Percentiles rank a stretch among this genome's conserved stretches.
Conservation (phyloP, 2,113 vertebrate genomes). For the Podarcis muralis region DNA sequence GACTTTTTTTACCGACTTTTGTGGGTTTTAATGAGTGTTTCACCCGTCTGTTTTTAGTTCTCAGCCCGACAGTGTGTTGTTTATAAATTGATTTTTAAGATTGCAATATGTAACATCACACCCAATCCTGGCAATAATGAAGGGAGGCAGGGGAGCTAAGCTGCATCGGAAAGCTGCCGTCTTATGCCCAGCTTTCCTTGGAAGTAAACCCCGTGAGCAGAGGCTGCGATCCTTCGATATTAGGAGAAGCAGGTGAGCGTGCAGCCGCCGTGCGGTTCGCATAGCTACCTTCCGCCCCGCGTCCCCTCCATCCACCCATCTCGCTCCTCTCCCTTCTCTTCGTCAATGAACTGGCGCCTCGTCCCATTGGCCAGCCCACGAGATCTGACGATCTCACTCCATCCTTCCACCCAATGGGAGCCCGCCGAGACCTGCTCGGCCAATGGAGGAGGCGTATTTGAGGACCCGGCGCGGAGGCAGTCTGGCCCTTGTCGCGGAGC, state of each 20-base stretch:
- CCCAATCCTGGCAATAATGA: no score
- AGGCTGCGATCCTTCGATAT: not conserved
- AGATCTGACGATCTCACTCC: constrained; percentile 80
- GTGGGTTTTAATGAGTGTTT: no score
- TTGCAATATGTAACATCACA: no score
- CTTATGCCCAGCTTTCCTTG: no score
- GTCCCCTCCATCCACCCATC: accelerated
- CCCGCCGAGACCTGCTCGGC: accelerated
- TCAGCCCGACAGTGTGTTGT: no score
- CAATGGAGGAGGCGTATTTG: not conserved
- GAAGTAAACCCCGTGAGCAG: no score
- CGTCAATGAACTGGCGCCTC: not conserved
- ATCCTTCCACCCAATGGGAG: constrained; percentile 63
- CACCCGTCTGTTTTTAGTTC: no score
- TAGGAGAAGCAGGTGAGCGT: accelerated
- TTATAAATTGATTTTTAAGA: no score
- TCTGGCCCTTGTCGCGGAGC: not conserved
- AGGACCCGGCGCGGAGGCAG: accelerated
- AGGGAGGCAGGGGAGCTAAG: no score
- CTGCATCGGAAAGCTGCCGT: no score
- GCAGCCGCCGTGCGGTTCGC: accelerated
- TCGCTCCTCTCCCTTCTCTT: not conserved
- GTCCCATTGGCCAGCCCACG: constrained; percentile 38
- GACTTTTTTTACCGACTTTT: no score
- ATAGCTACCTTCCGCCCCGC: not conserved